Evolutionary conservation across 2,888 invertebrate genomes (phyloP).

Genomic region (Acanthosepion esculentum): DNA sequence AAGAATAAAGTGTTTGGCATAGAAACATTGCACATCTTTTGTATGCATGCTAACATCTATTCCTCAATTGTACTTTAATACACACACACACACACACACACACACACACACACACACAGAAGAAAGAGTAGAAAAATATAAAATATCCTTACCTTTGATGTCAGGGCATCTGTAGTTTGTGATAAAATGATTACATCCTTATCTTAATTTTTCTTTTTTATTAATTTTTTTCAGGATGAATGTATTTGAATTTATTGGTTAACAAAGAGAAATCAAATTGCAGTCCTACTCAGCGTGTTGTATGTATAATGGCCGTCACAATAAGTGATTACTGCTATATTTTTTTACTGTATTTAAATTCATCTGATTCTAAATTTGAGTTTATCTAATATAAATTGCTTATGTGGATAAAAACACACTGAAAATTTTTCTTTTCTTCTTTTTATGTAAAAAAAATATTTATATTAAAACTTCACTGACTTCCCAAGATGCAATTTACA

Average conservation of each 20-base stretch:
- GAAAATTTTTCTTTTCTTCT: neutral
- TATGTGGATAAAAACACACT: neutral
- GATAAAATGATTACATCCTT: neutral
- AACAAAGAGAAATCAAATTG: neutral
- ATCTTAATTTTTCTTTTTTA: neutral
- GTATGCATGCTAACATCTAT: neutral
- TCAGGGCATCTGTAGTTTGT: neutral
- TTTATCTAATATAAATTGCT: neutral
- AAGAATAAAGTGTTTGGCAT: neutral
- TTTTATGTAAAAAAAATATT: neutral
- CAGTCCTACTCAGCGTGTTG: neutral
- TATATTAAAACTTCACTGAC: neutral
- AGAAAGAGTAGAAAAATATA: neutral
- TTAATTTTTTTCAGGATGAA: neutral
- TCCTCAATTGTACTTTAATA: neutral
- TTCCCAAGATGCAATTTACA: slow-evolving; percentile 3
- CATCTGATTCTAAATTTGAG: neutral
- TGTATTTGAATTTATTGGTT: neutral
- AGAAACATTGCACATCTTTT: neutral
- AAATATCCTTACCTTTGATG: neutral
- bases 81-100: neutral
- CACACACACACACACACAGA: neutral
- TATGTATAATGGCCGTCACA: neutral
- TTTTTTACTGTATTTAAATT: neutral
- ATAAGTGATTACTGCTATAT: neutral